Evolutionary conservation across 2,113 vertebrate genomes (phyloP).

Genomic region (Lichenostomus cassidix): DNA sequence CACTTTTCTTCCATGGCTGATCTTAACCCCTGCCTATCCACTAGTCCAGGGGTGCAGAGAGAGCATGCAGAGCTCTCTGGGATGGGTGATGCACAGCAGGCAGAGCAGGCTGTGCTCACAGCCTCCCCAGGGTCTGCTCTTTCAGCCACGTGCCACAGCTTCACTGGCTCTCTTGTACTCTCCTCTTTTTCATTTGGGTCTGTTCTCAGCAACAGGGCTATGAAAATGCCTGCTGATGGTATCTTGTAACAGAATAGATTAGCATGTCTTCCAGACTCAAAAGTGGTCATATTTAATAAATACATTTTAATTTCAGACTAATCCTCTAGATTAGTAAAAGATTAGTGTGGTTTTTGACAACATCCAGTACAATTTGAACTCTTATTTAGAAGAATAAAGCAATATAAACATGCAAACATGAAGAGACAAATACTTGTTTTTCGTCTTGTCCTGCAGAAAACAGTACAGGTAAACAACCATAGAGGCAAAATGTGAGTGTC

Average conservation of each 20-base stretch:
- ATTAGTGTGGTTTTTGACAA: background rate
- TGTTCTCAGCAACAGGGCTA: background rate
- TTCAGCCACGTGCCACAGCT: background rate
- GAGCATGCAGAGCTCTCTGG: background rate
- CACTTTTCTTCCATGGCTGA: background rate
- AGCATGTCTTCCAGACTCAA: background rate
- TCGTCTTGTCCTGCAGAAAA: background rate
- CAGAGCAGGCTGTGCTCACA: background rate
- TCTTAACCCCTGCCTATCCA: background rate
- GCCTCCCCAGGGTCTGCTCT: background rate
- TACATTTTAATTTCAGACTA: background rate
- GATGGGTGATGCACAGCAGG: background rate
- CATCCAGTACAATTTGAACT: background rate
- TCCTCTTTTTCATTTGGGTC: background rate
- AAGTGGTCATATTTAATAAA: background rate
- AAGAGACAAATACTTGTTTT: background rate
- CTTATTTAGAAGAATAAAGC: background rate
- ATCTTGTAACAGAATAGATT: background rate
- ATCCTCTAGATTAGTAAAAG: background rate
- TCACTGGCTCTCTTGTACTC: background rate
- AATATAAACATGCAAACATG: background rate
- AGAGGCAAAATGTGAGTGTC: background rate
- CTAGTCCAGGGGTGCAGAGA: background rate
- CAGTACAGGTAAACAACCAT: rapidly evolving
- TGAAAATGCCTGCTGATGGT: background rate